phyloP scores from a whole-genome alignment of 2,113 vertebrate genomes.

The Pseudonaja textilis region DNA sequence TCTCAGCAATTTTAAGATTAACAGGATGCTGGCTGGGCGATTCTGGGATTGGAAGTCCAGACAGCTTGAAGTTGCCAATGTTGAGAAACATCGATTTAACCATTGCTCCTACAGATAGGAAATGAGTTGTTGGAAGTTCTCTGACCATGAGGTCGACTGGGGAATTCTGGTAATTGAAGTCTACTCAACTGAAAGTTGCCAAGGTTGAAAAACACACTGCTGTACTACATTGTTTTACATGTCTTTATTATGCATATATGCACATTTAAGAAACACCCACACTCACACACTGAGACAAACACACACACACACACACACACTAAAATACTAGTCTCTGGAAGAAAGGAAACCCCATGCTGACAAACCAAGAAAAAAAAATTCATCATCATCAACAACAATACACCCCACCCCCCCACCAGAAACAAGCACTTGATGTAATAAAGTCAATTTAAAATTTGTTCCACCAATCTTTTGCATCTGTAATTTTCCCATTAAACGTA shows the following conservation, averaged over 20 bases:
- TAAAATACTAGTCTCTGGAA: slow-evolving; percentile 78
- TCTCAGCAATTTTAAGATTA: neutral
- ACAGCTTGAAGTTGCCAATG: neutral
- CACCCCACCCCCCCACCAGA: neutral
- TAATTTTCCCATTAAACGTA: slow-evolving; percentile 88
- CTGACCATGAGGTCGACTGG: neutral
- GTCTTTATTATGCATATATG: neutral
- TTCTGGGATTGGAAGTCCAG: neutral
- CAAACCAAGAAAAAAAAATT: neutral
- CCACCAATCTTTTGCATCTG: slow-evolving; percentile 87
- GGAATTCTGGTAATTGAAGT: neutral
- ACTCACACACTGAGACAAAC: neutral
- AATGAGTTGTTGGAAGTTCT: neutral
- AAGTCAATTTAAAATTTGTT: slow-evolving; percentile 88
- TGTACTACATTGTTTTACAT: slow-evolving; percentile 15
- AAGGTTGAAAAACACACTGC: neutral
- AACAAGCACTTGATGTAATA: slow-evolving; percentile 78
- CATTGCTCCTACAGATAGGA: neutral
- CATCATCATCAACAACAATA: neutral
- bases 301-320: neutral
- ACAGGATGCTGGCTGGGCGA: neutral
- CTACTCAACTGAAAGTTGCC: neutral
- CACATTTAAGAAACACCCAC: neutral
- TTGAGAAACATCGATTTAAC: neutral
- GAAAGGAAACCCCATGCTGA: neutral